Conservation (phyloP, 1,140 invertebrate genomes). For the Araneus ventricosus region DNA sequence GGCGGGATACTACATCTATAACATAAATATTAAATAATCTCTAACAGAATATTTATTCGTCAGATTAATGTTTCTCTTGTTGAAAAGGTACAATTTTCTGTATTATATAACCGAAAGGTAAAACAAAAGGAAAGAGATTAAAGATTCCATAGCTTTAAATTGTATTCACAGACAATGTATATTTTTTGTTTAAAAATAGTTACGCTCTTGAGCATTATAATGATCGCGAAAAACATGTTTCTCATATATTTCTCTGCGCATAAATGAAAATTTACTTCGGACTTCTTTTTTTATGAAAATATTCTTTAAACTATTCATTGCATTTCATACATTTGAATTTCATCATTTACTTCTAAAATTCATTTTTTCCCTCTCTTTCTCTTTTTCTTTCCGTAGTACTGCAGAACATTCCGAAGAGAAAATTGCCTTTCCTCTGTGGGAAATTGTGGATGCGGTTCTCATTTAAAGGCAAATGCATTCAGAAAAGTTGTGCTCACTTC, state of each 20-base stretch:
- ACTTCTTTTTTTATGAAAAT: background rate
- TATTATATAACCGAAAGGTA: too few species aligned
- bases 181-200: background rate
- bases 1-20: too few species aligned
- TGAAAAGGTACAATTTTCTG: too few species aligned
- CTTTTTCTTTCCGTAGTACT: too few species aligned
- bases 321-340: conserved; percentile 9
- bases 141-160: too few species aligned
- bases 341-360: background rate
- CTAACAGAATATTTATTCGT: too few species aligned
- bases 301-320: background rate
- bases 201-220: background rate
- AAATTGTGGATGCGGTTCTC: background rate
- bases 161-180: too few species aligned
- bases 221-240: too few species aligned
- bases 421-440: background rate
- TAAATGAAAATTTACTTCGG: background rate
- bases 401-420: background rate
- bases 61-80: too few species aligned
- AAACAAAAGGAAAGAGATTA: too few species aligned
- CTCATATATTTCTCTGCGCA: background rate
- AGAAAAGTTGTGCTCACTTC: background rate
- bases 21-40: too few species aligned
- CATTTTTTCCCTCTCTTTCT: background rate
- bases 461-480: conserved; percentile 6